Base-by-base conservation (phyloP, 1,140 invertebrate species). In the Chironomus tepperi region DNA sequence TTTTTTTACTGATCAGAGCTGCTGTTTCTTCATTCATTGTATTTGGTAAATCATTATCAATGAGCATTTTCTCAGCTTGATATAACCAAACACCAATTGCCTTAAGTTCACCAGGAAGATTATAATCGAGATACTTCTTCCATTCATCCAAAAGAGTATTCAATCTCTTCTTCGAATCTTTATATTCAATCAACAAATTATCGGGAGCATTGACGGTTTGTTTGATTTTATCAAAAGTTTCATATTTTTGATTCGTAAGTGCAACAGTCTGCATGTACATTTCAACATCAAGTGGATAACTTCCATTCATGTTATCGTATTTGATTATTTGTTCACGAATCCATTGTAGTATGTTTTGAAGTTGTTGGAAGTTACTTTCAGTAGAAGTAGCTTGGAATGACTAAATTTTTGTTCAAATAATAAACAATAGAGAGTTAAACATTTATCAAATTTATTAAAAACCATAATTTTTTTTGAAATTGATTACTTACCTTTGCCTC, bases 1-100 rank as follows among this genome's bases (percentile, higher is more conserved):
- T 82, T 82, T 95, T 96, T 76, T 88, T 87, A 77, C 92, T 94
- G 73, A 96, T 92, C 74, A 94, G 88, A 47, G 89, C 88, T 5
- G 93, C 93, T 47, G 93, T 93, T 83, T 92, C 90, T 81, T 96
- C 93, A 78, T 93, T 92, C 87, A 94, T 90, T 34, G 86, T 87
- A 47, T 88, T 85, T 7, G 93, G 92, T 78, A 95, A 90, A 78
- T 95, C 91, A 77, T 93, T 89, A 77, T 93, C 91, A 77, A 88
- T 87, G 19, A 97, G 83, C 67, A 97, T 81, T 78, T 89, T 89
- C 82, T 98, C 95, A 7, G 94, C 95, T 77, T 88, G 88, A 73
- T 91, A 90, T 10, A 98, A 81, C 94, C 96, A 97, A 80, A 93
- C 91, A n/a, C 93, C 95, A 10, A 96, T 87, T 75, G 89, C 85